phyloP scores from a whole-genome alignment of 2,888 invertebrate genomes.

The Loripinus fragilis region DNA sequence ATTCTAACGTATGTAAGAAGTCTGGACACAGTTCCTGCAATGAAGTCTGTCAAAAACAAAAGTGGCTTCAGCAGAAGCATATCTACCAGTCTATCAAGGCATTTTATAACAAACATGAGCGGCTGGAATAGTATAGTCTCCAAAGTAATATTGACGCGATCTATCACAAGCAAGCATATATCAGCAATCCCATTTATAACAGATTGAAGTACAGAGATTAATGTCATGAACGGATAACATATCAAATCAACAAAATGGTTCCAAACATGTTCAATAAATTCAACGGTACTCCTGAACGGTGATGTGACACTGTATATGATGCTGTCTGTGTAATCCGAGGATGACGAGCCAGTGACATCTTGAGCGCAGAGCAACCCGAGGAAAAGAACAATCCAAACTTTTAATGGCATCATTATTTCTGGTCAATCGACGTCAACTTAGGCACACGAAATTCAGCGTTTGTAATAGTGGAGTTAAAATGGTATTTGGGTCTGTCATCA shows the following conservation, averaged over 20 bases:
- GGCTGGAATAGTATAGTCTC: background rate
- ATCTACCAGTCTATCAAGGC: background rate
- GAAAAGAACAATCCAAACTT: background rate
- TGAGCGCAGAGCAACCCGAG: background rate
- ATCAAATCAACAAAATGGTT: background rate
- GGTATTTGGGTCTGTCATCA: too few relatives aligned
- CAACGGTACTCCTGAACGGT: background rate
- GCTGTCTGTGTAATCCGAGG: background rate
- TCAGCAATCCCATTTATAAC: background rate
- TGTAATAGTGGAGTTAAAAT: too few relatives aligned
- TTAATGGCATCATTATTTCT: background rate
- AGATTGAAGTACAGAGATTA: background rate
- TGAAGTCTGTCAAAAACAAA: background rate
- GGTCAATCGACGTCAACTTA: too few relatives aligned
- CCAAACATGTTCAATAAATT: background rate
- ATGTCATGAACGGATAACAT: background rate
- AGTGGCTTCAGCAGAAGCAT: background rate
- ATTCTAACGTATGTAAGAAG: background rate
- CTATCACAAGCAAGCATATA: background rate
- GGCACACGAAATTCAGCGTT: too few relatives aligned
- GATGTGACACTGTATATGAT: background rate
- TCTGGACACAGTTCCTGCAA: background rate
- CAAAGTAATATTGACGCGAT: background rate
- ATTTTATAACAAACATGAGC: background rate
- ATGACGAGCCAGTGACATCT: background rate